phyloP scores from a whole-genome alignment of 2,888 invertebrate species.

The Amiota mariae region DNA sequence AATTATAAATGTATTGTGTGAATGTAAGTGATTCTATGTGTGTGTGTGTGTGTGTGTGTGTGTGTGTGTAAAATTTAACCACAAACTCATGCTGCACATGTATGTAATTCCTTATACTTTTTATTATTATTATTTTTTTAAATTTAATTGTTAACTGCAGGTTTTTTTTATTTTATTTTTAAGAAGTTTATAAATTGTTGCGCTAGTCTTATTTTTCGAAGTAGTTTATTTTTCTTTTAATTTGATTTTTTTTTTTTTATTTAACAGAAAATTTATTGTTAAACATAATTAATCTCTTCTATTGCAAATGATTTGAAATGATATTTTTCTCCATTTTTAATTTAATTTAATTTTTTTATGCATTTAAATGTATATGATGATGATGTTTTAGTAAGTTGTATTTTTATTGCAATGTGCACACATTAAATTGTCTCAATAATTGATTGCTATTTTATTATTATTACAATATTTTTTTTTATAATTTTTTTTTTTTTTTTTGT shows the following conservation, averaged over 20 bases:
- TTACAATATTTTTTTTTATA: conserved; percentile 33
- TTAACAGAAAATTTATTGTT: no score
- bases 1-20: background rate
- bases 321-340: conserved; percentile 22
- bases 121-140: conserved; percentile 4
- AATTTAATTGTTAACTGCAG: background rate
- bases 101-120: conserved; percentile 6
- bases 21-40: no score
- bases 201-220: no score
- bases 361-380: background rate
- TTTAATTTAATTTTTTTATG: conserved; percentile 26
- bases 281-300: no score
- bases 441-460: conserved; percentile 25
- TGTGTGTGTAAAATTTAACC: no score
- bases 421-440: conserved; percentile 1
- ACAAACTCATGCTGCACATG: conserved; percentile 19
- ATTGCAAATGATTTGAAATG: no score
- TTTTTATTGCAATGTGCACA: conserved; percentile 5
- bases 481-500: conserved; percentile 30
- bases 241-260: conserved; percentile 20
- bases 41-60: no score
- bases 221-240: no score
- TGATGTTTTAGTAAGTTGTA: conserved; percentile 24
- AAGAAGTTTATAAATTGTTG: no score
- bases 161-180: no score